These are phyloP conservation scores for Calyptommatus sinebrachiatus DNA, from an alignment of 2,113 vertebrate species.

Conservation along the genomic window DNA sequence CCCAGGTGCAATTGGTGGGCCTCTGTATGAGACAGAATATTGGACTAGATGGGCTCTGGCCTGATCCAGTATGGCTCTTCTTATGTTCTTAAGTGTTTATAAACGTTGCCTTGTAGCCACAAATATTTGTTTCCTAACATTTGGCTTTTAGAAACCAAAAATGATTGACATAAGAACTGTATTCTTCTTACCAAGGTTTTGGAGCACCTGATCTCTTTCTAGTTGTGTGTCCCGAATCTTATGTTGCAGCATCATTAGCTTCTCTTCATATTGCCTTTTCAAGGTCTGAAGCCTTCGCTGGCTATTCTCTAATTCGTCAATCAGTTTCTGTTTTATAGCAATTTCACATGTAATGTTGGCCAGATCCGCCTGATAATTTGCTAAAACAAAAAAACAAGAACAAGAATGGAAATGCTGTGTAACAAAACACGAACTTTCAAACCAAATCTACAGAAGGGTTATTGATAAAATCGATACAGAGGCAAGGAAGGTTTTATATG, in stretches of 20 bases:
- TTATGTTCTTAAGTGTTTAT: no score
- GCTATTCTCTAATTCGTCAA: conserved; percentile 97
- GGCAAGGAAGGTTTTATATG: no score
- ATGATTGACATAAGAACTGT: not conserved
- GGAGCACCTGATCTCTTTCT: conserved; percentile 95
- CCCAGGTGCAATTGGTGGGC: no score
- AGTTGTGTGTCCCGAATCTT: conserved; percentile 96
- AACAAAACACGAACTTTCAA: not conserved
- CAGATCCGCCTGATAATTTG: conserved; percentile 92
- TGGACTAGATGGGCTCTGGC: no score
- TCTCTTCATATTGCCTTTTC: conserved; percentile 96
- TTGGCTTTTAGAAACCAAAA: not conserved
- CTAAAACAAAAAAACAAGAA: conserved; percentile 66
- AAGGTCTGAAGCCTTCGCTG: conserved; percentile 92
- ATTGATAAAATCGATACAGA: no score
- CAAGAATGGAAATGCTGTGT: not conserved
- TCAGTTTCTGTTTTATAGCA: conserved; percentile 98
- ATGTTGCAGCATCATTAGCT: conserved; percentile 92
- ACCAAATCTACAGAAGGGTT: not conserved
- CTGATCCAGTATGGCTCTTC: no score
- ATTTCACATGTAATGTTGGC: conserved; percentile 99
- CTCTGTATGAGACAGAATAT: no score
- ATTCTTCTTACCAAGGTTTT: conserved; percentile 85
- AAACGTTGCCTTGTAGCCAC: not conserved
- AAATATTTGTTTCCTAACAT: not conserved